Evolutionary conservation across 2,113 vertebrate species (phyloP), one percentile per base, ranked within the genome.

Genomic region (Procavia capensis): DNA sequence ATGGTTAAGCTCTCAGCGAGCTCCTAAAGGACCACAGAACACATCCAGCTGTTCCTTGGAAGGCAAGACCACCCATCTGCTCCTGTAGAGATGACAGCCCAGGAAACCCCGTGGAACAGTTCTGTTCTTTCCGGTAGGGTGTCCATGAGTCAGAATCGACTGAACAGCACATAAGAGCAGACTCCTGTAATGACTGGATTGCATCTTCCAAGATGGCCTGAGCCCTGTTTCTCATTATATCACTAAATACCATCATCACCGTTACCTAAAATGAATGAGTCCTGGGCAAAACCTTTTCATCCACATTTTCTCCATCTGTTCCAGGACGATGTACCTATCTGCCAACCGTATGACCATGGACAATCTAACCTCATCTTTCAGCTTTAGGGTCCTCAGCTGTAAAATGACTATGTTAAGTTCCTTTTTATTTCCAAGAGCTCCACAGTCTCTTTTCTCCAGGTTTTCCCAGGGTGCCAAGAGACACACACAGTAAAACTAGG

Each of bases 401-500:
- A 10, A 92, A 83, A 61, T 20, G 17, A 27, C 22, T 34, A 3
- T 3, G 20, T 57, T 31, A 47, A 72, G 4, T 24, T 63, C 45
- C 9, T 61, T 74, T 45, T 57, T 13, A 36, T 41, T 90, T 68
- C 66, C n/a, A 59, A 2, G 4, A 66, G 13, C 10, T 39, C 41
- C 66, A 19, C n/a, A 29, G 20, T 14, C 36, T 14, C 36, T 59
- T 41, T 31, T 10, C 43, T 3, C 9, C 17, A 72, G 72, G 5
- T 22, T 17, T 87, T 66, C n/a, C 17, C 41, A 19, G 27, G 2
- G 13, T 57, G 27, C 85, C 81, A 47, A 41, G 10, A 90, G 59
- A 95, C 90, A 76, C 1, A 92, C 19, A 79, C 72, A 95, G 64
- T 61, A 70, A 94, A 89, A 59, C 10, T 43, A 94, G 50, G 16